phyloP scores from a whole-genome alignment of 2,888 invertebrate species.

The Troilus luridus region DNA sequence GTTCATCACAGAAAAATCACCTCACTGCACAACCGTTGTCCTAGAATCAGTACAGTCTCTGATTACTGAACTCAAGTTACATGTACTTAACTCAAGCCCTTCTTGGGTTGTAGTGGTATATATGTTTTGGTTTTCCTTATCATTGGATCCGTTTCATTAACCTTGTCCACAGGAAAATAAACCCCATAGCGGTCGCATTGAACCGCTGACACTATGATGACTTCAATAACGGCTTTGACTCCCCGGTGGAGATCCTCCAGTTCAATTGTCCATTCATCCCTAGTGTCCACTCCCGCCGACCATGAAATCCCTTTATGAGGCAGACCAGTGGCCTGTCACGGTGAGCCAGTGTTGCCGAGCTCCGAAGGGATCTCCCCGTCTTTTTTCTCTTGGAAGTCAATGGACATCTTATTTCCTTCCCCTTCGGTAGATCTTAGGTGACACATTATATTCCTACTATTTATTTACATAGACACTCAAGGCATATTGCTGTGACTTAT shows the following conservation, averaged over 20 bases:
- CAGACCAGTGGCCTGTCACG: constrained; percentile 12
- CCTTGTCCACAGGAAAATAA: neutral
- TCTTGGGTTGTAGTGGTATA: too few relatives aligned
- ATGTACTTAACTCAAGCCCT: too few relatives aligned
- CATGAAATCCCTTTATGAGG: constrained; percentile 45
- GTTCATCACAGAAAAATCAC: too few relatives aligned
- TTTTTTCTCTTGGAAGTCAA: neutral
- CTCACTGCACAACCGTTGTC: too few relatives aligned
- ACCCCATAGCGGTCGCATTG: neutral
- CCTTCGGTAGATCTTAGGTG: too few relatives aligned
- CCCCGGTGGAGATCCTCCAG: neutral
- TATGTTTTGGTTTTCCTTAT: too few relatives aligned
- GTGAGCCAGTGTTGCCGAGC: neutral
- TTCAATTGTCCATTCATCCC: constrained; percentile 5
- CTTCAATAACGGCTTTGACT: neutral
- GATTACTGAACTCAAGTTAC: too few relatives aligned
- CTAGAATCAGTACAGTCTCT: too few relatives aligned
- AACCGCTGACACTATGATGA: neutral
- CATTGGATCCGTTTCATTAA: neutral
- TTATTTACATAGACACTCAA: neutral
- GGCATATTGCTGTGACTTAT: neutral
- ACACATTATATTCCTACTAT: neutral
- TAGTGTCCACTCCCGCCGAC: constrained; percentile 6
- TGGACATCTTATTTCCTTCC: constrained; percentile 9
- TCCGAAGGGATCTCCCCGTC: neutral